phyloP scores from a whole-genome alignment of 2,888 invertebrate species.

The Hydrotaea diabolus region DNA sequence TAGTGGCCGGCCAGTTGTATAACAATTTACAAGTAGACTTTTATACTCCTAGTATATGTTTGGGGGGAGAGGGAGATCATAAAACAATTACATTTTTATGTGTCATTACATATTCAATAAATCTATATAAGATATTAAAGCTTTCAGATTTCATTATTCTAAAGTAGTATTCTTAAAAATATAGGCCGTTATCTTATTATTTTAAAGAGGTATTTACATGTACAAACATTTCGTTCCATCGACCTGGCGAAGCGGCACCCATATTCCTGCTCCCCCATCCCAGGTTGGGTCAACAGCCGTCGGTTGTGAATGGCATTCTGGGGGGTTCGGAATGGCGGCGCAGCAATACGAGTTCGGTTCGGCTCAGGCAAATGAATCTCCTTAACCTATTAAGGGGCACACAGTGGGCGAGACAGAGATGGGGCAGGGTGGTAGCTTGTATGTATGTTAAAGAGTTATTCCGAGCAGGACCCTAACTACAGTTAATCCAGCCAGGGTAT shows the following conservation, averaged over 20 bases:
- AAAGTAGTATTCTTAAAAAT: slow-evolving; percentile 71
- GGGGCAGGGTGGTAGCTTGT: not conserved
- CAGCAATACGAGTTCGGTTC: not conserved
- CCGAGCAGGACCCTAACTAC: too few relatives aligned
- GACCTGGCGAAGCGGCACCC: not conserved
- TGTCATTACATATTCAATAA: slow-evolving; percentile 53
- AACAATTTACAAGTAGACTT: slow-evolving; percentile 27
- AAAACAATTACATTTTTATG: slow-evolving; percentile 40
- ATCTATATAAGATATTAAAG: slow-evolving; percentile 75
- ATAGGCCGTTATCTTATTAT: slow-evolving; percentile 62
- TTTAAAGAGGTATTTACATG: slow-evolving; percentile 77
- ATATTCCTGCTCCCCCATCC: not conserved
- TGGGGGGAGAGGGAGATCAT: slow-evolving; percentile 32
- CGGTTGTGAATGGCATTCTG: not conserved
- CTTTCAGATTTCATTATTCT: slow-evolving; percentile 79
- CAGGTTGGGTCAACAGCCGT: not conserved
- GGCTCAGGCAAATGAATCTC: slow-evolving; percentile 23
- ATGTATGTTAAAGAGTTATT: too few relatives aligned
- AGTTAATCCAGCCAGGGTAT: too few relatives aligned
- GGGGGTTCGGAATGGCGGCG: too few relatives aligned
- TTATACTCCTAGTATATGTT: slow-evolving; percentile 1
- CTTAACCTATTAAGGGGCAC: slow-evolving; percentile 15
- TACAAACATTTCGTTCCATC: slow-evolving; percentile 64
- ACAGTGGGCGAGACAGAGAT: slow-evolving; percentile 14
- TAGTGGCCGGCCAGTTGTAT: slow-evolving; percentile 30